Evolutionary conservation across 2,113 vertebrate genomes (phyloP).

Genomic region (Tinamus guttatus): DNA sequence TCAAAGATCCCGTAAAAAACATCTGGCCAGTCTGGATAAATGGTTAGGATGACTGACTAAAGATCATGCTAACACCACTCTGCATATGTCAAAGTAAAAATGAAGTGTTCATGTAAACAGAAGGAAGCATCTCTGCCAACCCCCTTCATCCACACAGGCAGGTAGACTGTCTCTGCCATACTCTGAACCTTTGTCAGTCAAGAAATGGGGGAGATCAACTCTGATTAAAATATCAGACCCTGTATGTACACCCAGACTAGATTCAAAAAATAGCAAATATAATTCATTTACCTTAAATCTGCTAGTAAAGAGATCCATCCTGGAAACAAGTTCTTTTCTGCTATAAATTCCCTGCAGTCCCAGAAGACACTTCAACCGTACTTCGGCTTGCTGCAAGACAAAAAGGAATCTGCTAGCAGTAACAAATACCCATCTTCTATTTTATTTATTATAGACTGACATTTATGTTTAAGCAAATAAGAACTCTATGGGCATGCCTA

Average conservation of each 20-base stretch:
- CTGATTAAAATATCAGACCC: not conserved
- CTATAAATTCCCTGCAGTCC: conserved; percentile 85
- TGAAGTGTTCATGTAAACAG: not conserved
- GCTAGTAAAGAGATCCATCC: conserved; percentile 89
- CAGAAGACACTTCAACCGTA: conserved; percentile 88
- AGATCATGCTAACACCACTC: not conserved
- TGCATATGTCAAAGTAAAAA: not conserved
- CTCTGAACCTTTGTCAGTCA: not conserved
- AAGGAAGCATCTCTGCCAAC: not conserved
- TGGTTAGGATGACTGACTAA: not conserved
- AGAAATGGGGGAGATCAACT: not conserved
- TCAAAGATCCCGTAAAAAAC: not conserved
- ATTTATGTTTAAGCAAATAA: not conserved
- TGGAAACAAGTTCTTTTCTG: conserved; percentile 80
- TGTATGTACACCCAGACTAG: not conserved
- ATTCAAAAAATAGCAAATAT: not conserved
- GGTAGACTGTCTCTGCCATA: not conserved
- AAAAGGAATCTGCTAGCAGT: not conserved
- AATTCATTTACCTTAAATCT: conserved; percentile 88
- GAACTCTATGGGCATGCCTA: not conserved
- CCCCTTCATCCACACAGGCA: not conserved
- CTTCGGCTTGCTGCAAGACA: conserved; percentile 84
- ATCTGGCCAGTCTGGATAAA: not conserved
- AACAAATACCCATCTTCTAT: not conserved
- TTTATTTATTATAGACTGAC: not conserved